Evolutionary conservation across 1,140 invertebrate genomes (phyloP).

Genomic region (Coenobita brevimanus): DNA sequence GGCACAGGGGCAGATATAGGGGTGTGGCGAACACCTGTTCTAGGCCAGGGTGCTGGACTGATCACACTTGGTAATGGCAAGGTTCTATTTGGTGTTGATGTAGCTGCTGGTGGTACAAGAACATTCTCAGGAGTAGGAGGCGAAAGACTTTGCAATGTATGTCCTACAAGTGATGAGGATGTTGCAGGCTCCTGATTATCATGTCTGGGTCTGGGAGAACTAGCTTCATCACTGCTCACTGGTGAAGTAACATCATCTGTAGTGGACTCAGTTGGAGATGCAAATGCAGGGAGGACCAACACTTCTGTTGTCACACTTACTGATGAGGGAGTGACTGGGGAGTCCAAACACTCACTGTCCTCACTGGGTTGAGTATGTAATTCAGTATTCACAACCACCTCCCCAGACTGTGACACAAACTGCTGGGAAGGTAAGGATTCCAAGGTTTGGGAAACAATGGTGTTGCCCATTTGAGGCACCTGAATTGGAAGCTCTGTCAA

Average conservation of each 20-base stretch:
- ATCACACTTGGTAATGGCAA: slow-evolving; percentile 43
- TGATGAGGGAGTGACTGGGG: slow-evolving; percentile 67
- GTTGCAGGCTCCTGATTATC: slow-evolving; percentile 22
- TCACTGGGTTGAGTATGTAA: slow-evolving; percentile 53
- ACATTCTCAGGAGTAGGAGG: slow-evolving; percentile 50
- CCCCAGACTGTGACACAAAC: slow-evolving; percentile 31
- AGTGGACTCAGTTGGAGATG: slow-evolving; percentile 69
- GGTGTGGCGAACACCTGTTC: slow-evolving; percentile 33
- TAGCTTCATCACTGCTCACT: slow-evolving; percentile 60
- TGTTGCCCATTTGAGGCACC: slow-evolving; percentile 60
- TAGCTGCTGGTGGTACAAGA: slow-evolving; percentile 50
- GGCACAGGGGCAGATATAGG: slow-evolving; percentile 55
- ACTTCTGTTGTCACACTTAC: slow-evolving; percentile 66
- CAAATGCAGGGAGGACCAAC: slow-evolving; percentile 67
- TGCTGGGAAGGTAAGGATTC: slow-evolving; percentile 54
- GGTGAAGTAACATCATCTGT: slow-evolving; percentile 69
- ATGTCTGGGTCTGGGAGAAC: slow-evolving; percentile 47
- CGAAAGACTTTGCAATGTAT: slow-evolving; percentile 45
- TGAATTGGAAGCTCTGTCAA: slow-evolving; percentile 55
- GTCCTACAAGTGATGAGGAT: slow-evolving; percentile 25
- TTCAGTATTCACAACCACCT: slow-evolving; percentile 30
- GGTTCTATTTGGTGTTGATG: slow-evolving; percentile 48
- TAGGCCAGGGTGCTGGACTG: slow-evolving; percentile 60
- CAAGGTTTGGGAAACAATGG: slow-evolving; percentile 35
- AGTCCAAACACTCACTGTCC: slow-evolving; percentile 68